Percentiles rank a stretch among this genome's conserved stretches.
phyloP scores from a whole-genome alignment of 2,797 vertebrate species.

The Sebastes elongatus region DNA sequence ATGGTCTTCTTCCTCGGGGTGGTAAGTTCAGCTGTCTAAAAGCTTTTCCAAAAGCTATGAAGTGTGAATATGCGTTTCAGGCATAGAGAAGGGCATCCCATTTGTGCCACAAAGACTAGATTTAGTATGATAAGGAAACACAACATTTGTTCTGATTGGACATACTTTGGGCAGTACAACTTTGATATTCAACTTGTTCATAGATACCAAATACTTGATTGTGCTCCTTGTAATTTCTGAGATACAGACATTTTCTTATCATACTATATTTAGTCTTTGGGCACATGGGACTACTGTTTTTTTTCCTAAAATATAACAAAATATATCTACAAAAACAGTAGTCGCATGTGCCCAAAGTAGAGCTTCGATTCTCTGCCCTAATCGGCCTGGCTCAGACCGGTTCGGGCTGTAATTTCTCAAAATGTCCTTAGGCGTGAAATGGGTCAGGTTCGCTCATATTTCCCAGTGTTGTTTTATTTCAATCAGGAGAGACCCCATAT shows the following conservation, averaged over 20 bases:
- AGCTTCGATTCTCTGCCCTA: neutral
- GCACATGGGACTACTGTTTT: neutral
- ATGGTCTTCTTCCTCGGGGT: conserved; percentile 97
- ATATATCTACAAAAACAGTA: neutral
- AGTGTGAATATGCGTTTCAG: neutral
- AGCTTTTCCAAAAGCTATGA: neutral
- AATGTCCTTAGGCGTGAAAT: neutral
- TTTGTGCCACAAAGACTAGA: neutral
- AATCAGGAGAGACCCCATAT: too few species aligned
- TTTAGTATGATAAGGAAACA: neutral
- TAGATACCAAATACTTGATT: too few species aligned
- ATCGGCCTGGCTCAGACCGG: too few species aligned
- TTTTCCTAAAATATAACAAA: neutral
- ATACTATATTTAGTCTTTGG: neutral
- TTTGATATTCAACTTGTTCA: too few species aligned
- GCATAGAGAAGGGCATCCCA: neutral
- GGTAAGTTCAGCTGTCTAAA: conserved; percentile 80
- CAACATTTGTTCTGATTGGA: neutral
- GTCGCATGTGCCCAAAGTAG: neutral
- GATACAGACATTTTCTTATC: too few species aligned
- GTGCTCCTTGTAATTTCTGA: too few species aligned
- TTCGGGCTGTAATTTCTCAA: too few species aligned
- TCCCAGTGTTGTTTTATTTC: neutral
- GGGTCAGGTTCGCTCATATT: neutral
- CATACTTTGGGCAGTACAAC: too few species aligned